Conservation (phyloP, 1,140 invertebrate genomes). For the Drosophila serrata region DNA sequence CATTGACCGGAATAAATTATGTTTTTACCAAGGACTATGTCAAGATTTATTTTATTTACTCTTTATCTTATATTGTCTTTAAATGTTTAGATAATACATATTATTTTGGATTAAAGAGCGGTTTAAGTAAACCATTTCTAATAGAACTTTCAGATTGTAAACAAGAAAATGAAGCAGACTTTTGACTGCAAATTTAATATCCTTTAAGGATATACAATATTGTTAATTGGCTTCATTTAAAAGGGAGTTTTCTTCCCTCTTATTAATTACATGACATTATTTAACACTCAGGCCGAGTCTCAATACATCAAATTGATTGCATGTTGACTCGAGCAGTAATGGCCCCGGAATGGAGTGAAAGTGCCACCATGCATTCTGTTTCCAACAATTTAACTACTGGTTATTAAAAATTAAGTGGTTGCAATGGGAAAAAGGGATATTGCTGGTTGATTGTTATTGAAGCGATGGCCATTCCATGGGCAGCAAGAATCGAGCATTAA, state of each 20-base stretch:
- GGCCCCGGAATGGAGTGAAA: conserved; percentile 49
- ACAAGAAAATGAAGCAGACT: neutral
- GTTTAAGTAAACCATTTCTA: too few relatives aligned
- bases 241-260: neutral
- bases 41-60: neutral
- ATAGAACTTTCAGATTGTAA: neutral
- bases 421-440: neutral
- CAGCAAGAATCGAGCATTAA: conserved; percentile 27
- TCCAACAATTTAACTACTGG: conserved; percentile 61
- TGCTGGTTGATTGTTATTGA: conserved; percentile 46
- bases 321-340: conserved; percentile 66
- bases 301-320: conserved; percentile 56
- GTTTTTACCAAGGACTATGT: neutral
- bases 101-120: neutral
- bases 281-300: conserved; percentile 19
- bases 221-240: neutral
- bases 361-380: conserved; percentile 16
- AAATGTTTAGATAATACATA: conserved; percentile 10
- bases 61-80: conserved; percentile 42
- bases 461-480: conserved; percentile 28
- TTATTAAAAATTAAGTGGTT: conserved; percentile 77
- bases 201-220: neutral
- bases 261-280: conserved; percentile 26
- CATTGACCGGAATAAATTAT: conserved; percentile 25
- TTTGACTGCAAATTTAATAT: neutral